These are phyloP conservation scores for Apodemus sylvaticus DNA, from an alignment of 2,113 vertebrate species.

Conservation along the genomic window DNA sequence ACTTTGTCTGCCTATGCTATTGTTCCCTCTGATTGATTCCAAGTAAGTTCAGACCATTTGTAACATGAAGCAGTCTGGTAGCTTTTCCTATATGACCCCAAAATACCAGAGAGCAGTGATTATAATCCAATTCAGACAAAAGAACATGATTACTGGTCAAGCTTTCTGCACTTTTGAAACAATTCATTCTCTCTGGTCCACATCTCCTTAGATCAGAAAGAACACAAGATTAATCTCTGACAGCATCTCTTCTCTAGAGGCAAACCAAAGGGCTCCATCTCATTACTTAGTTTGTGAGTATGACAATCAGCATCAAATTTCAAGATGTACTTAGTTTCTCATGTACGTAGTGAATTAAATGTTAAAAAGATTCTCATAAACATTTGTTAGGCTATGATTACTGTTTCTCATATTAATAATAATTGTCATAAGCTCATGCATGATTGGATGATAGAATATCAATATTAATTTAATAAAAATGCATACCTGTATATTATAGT, in stretches of 20 bases:
- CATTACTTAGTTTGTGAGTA: not conserved
- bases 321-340: not conserved
- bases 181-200: not conserved
- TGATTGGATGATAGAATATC: not conserved
- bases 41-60: not conserved
- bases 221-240: not conserved
- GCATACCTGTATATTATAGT: not conserved
- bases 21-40: conserved; percentile 40
- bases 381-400: not conserved
- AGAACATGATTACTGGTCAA: conserved; percentile 24
- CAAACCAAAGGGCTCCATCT: not conserved
- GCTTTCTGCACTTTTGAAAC: not conserved
- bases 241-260: not conserved
- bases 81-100: not conserved
- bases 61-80: not conserved
- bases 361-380: not conserved
- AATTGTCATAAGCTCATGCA: not conserved
- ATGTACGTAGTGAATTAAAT: not conserved
- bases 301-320: not conserved
- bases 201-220: not conserved
- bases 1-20: conserved; percentile 18
- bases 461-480: not conserved
- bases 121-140: conserved; percentile 33
- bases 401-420: not conserved
- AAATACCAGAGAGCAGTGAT: conserved; percentile 24